Conservation (phyloP, 2,888 invertebrate species). For the Drosophila vallismaia region DNA sequence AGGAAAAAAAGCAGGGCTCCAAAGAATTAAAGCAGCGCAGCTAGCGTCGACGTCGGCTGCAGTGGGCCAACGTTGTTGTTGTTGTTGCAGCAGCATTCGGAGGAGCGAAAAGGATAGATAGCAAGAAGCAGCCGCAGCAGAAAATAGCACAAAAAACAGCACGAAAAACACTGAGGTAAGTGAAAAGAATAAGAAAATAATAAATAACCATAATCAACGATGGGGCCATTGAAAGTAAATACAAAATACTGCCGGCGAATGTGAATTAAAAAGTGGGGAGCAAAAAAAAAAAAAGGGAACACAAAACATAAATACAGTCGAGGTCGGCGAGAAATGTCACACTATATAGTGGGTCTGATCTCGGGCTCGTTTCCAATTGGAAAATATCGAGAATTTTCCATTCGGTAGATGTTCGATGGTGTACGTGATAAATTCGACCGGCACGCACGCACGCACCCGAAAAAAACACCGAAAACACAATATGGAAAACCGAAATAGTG, state of each 20-base stretch:
- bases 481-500: conserved; percentile 9
- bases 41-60: conserved; percentile 26
- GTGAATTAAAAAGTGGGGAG: conserved; percentile 31
- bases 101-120: conserved; percentile 12
- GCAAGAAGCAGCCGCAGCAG: conserved; percentile 6
- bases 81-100: conserved; percentile 32
- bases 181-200: conserved; percentile 7
- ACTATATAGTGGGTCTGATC: neutral
- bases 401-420: conserved; percentile 25
- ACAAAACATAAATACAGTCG: conserved; percentile 32
- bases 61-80: conserved; percentile 33
- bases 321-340: neutral
- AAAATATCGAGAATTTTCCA: conserved; percentile 11
- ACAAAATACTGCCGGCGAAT: conserved; percentile 44
- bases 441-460: conserved; percentile 58
- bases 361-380: conserved; percentile 20
- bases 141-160: conserved; percentile 22
- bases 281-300: neutral
- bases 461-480: conserved; percentile 12
- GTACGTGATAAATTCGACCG: conserved; percentile 68
- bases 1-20: conserved; percentile 33
- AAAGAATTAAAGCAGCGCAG: conserved; percentile 13
- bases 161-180: conserved; percentile 35
- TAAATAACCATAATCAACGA: conserved; percentile 20
- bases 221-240: conserved; percentile 25